These are phyloP conservation scores for Drosophila infuscata DNA, from an alignment of 2,888 invertebrate species.

Conservation along the genomic window DNA sequence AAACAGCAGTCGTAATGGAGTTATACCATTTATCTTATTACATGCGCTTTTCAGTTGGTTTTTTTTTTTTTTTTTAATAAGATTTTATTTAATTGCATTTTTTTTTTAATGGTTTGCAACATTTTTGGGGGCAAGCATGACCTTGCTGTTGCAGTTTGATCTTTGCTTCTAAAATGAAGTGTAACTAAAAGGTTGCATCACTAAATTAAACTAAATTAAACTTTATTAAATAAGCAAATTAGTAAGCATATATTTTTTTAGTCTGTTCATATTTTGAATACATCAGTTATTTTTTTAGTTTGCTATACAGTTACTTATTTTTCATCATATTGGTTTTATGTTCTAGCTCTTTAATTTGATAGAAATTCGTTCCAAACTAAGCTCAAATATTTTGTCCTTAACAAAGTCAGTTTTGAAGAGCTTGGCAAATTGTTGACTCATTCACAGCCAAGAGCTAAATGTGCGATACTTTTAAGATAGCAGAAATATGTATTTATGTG, in stretches of 20 bases:
- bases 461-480: slow-evolving; percentile 16
- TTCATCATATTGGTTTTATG: not conserved
- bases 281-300: not conserved
- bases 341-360: not conserved
- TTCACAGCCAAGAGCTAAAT: slow-evolving; percentile 3
- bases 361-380: not conserved
- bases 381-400: not conserved
- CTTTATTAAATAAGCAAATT: not conserved
- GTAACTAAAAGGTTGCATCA: not conserved
- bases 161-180: not conserved
- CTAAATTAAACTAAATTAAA: not conserved
- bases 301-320: not conserved
- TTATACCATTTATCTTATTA: slow-evolving; percentile 54
- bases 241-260: not conserved
- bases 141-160: not conserved
- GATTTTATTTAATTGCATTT: slow-evolving; percentile 20
- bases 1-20: slow-evolving; percentile 40
- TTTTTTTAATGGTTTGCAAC: not conserved
- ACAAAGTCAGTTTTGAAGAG: not conserved
- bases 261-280: not conserved
- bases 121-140: not conserved
- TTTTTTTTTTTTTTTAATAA: slow-evolving; percentile 39
- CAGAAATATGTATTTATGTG: slow-evolving; percentile 13
- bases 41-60: slow-evolving; percentile 29
- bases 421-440: slow-evolving; percentile 29